These are phyloP conservation scores for Acanthosoma haemorrhoidale DNA, from an alignment of 2,888 invertebrate genomes.

Conservation along the genomic window DNA sequence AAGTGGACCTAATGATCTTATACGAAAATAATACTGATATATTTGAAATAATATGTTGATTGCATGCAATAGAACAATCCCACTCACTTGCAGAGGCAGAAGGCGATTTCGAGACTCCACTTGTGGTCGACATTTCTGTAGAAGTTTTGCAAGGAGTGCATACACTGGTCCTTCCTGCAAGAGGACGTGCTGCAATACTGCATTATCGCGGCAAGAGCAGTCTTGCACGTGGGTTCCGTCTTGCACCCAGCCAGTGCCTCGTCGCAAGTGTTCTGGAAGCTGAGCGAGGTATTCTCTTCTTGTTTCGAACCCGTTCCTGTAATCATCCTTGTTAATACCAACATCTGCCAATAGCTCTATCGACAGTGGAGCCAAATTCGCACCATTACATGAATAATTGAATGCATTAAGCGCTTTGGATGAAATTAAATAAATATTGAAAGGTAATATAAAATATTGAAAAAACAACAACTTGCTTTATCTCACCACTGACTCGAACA, in stretches of 20 bases:
- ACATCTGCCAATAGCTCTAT: neutral
- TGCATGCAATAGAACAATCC: neutral
- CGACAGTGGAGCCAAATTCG: neutral
- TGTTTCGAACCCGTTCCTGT: conserved; percentile 51
- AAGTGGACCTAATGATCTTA: too few relatives aligned
- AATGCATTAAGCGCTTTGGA: too few relatives aligned
- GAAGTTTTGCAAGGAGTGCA: conserved; percentile 79
- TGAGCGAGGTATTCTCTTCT: conserved; percentile 58
- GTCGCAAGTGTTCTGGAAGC: conserved; percentile 80
- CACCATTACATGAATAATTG: too few relatives aligned
- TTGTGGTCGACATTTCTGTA: conserved; percentile 70
- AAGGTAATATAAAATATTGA: too few relatives aligned
- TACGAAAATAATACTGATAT: too few relatives aligned
- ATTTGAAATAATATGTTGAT: too few relatives aligned
- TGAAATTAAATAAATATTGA: too few relatives aligned
- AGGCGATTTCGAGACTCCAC: conserved; percentile 84
- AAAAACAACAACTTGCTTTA: too few relatives aligned
- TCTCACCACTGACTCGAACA: too few relatives aligned
- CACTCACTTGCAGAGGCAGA: conserved; percentile 87
- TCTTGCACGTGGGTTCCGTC: conserved; percentile 72
- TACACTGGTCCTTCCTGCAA: conserved; percentile 81
- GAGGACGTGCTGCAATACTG: conserved; percentile 69
- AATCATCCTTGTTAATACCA: neutral
- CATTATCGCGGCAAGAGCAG: conserved; percentile 74
- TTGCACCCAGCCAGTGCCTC: conserved; percentile 75